Conservation (phyloP, 2,888 invertebrate species). For the Stenurella melanura region DNA sequence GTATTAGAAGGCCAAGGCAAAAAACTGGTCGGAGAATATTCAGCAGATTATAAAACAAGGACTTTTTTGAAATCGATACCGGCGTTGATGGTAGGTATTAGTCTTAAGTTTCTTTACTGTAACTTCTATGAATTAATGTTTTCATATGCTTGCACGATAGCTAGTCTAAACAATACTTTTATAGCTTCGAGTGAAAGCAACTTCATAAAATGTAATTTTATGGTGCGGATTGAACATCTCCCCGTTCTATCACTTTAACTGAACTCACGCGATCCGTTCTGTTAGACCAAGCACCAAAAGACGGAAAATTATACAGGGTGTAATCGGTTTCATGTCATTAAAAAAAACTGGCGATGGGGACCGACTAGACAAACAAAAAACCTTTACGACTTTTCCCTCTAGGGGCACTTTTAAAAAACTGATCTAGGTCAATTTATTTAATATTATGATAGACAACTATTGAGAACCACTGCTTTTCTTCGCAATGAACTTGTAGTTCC, state of each 20-base stretch:
- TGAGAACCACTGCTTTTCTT: too few relatives aligned
- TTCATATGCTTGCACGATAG: constrained; percentile 1
- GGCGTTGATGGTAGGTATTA: constrained; percentile 78
- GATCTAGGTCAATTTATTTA: too few relatives aligned
- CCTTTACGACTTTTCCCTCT: too few relatives aligned
- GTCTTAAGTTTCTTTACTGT: constrained; percentile 15
- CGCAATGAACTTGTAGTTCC: too few relatives aligned
- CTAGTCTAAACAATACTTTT: neutral
- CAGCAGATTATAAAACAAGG: constrained; percentile 78
- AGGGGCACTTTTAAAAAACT: too few relatives aligned
- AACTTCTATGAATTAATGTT: neutral
- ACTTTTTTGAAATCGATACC: constrained; percentile 81
- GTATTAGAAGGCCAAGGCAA: constrained; percentile 82
- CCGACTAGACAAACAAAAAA: too few relatives aligned
- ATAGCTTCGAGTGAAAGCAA: neutral
- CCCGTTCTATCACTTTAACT: neutral
- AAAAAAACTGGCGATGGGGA: too few relatives aligned
- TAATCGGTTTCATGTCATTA: too few relatives aligned
- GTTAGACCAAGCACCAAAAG: too few relatives aligned
- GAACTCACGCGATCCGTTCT: neutral
- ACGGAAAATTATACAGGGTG: too few relatives aligned
- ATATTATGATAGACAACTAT: too few relatives aligned
- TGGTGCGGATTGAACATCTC: neutral
- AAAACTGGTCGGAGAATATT: constrained; percentile 79
- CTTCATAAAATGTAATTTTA: neutral